A percentile compares a stretch with the other conserved stretches of the same genome.
Conservation (phyloP, 2,888 invertebrate genomes). For the Plebejus anna region DNA sequence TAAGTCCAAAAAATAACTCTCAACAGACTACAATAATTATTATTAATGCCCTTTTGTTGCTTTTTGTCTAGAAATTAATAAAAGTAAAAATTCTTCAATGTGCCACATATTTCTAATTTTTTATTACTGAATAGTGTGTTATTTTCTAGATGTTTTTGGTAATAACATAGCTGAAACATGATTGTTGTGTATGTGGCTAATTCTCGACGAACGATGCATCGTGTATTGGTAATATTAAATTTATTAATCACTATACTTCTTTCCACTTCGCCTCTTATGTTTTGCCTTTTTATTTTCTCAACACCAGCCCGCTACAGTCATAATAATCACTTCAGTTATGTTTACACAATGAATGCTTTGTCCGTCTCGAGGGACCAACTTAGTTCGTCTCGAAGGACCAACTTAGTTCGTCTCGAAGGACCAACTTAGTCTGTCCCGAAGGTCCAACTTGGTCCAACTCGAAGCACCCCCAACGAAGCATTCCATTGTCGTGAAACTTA, state of each 20-base stretch:
- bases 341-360: slow-evolving; percentile 54
- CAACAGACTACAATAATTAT: background rate
- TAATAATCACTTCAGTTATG: slow-evolving; percentile 77
- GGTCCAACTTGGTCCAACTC: slow-evolving; percentile 45
- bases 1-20: background rate
- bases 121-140: background rate
- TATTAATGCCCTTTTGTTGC: no score
- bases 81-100: background rate
- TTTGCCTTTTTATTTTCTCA: slow-evolving; percentile 35
- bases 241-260: slow-evolving; percentile 23
- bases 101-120: background rate
- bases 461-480: slow-evolving; percentile 34
- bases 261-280: slow-evolving; percentile 35
- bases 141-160: slow-evolving; percentile 5
- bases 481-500: slow-evolving; percentile 47
- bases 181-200: slow-evolving; percentile 76
- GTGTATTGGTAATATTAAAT: slow-evolving; percentile 31
- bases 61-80: no score
- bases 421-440: slow-evolving; percentile 45
- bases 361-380: slow-evolving; percentile 40
- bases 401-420: slow-evolving; percentile 45
- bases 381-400: slow-evolving; percentile 42
- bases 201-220: slow-evolving; percentile 67
- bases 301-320: slow-evolving; percentile 55
- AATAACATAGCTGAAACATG: slow-evolving; percentile 70